Evolutionary conservation across 2,113 vertebrate species (phyloP), one percentile per base, ranked within the genome.

Genomic region (Ochotona curzoniae): DNA sequence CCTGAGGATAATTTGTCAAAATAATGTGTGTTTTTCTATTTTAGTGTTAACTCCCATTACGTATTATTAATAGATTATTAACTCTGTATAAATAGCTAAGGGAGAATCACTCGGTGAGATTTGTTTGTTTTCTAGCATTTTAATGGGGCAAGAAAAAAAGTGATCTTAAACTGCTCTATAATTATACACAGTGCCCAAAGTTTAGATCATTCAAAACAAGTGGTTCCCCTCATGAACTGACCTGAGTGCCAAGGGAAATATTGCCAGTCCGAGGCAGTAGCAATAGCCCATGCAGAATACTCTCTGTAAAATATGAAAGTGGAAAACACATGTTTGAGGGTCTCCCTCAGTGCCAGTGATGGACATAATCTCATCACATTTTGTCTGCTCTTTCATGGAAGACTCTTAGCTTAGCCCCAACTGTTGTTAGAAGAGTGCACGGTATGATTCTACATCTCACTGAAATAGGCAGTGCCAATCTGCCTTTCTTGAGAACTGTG

Each of bases 31-130:
- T 88, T 95, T 96, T 97, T 95, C 30, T 83, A 90, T 83, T 64
- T 95, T 61, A 64, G 63, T 86, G 86, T 87, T 93, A 96, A 86
- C 81, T 96, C 93, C 84, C 67, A 88, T 93, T 95, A 94, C 84
- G 78, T 84, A 81, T 97, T 94, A 96, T 94, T 96, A 96, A 96
- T 96, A 94, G 96, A 93, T 96, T 93, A 93, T 70, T 96, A 93
- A 93, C 75, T 76, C 80, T 35, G 21, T 87, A 71, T 88, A 97
- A 96, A 96, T 96, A 96, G 87, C 89, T 96, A 67, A 91, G 93
- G 70, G 96, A 66, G 96, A 97, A 93, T 30, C 30, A 92, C 96
- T 93, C 63, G 63, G 30, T 95, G 93, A 94, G 57, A 90, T 91
- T 83, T 91, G 96, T 97, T 89, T 86, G 90, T 96, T 97, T 95